Conservation (phyloP, 1,140 invertebrate species). For the Cryptotermes secundus region DNA sequence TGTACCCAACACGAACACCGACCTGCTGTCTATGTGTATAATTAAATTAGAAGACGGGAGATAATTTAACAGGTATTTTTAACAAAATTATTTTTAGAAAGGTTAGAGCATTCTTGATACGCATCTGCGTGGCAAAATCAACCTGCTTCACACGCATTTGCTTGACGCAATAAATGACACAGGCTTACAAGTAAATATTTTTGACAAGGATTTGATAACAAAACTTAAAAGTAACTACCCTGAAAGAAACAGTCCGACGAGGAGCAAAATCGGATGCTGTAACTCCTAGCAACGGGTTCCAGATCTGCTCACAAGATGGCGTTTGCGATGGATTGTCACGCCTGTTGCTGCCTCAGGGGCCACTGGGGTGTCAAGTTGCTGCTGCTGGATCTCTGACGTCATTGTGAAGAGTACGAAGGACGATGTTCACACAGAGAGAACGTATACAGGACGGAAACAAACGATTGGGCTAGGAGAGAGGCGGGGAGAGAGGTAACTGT, state of each 20-base stretch:
- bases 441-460: conserved; percentile 15
- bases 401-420: conserved; percentile 17
- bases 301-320: conserved; percentile 21
- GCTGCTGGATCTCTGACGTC: conserved; percentile 25
- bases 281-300: conserved; percentile 24
- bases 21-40: no score
- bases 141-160: no score
- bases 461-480: neutral
- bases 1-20: no score
- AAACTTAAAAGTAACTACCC: neutral
- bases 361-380: conserved; percentile 27
- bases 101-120: no score
- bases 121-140: no score
- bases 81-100: no score
- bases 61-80: no score
- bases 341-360: conserved; percentile 10
- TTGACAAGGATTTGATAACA: no score
- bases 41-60: no score
- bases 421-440: conserved; percentile 22
- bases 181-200: no score
- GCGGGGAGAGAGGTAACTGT: neutral
- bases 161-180: no score
- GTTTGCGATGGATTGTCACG: conserved; percentile 28
- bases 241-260: neutral
- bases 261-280: conserved; percentile 21